A percentile compares a stretch with the other conserved stretches of the same genome.
Evolutionary conservation across 1,140 invertebrate genomes (phyloP).

Genomic region (Drosophila arawakana): DNA sequence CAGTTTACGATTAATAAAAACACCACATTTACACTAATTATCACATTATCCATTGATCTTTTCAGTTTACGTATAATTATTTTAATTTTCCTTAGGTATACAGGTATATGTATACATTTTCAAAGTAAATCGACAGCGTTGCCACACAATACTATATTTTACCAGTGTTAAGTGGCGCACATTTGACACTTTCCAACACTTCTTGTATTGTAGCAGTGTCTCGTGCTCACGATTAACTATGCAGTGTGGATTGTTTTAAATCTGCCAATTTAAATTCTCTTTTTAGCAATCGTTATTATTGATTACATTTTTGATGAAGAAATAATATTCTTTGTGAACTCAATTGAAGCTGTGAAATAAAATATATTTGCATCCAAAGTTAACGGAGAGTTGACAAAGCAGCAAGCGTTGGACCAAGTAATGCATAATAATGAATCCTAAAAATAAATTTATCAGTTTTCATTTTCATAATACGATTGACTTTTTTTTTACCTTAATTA

Average conservation of each 20-base stretch:
- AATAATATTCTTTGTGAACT: no score
- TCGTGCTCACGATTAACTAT: background rate
- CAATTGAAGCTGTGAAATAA: no score
- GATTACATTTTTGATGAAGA: no score
- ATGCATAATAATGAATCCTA: no score
- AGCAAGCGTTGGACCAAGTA: no score
- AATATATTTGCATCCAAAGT: no score
- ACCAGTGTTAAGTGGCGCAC: background rate
- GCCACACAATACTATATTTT: conserved; percentile 4
- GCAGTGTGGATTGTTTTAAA: no score
- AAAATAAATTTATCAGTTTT: no score
- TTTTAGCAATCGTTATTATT: no score
- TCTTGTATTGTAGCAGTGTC: background rate
- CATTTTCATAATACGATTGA: no score
- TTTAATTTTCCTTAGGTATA: conserved; percentile 22
- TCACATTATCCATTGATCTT: conserved; percentile 1
- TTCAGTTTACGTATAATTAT: background rate
- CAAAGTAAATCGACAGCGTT: conserved; percentile 14
- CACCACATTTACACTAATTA: background rate
- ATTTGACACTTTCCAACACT: conserved; percentile 14
- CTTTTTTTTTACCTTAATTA: background rate
- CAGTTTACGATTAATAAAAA: background rate
- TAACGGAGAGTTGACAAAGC: no score
- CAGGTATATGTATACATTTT: conserved; percentile 25
- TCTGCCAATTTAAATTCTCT: background rate